A percentile compares a stretch with the other conserved stretches of the same genome.
These are phyloP conservation scores for Scaptodrosophila latifasciaeformis DNA, from an alignment of 2,888 invertebrate species.

Conservation along the genomic window DNA sequence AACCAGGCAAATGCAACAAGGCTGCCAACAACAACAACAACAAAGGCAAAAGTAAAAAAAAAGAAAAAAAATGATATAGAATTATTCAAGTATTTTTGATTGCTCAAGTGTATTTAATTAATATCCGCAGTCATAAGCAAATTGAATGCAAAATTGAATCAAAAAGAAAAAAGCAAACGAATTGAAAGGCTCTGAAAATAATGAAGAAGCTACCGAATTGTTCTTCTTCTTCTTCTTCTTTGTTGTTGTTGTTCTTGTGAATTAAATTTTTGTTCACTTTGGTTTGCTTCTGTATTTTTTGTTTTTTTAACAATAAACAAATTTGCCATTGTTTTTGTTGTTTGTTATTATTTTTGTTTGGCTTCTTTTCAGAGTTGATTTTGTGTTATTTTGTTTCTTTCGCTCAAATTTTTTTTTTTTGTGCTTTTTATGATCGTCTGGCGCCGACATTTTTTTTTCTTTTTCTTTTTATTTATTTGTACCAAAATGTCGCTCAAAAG, in stretches of 20 bases:
- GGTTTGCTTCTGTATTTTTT: no score
- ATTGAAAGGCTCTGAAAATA: not conserved
- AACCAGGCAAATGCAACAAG: no score
- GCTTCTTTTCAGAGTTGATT: no score
- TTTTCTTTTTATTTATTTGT: constrained; percentile 1
- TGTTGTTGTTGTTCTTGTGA: no score
- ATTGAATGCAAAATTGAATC: not conserved
- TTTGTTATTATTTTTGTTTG: constrained; percentile 17
- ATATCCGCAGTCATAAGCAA: constrained; percentile 1
- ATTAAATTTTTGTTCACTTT: no score
- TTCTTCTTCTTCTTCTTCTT: no score
- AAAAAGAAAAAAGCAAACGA: not conserved
- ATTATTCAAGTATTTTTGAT: no score
- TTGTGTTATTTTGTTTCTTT: no score
- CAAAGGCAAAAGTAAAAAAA: not conserved
- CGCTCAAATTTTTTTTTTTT: constrained; percentile 11
- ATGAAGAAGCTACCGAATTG: not conserved
- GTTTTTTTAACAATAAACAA: constrained; percentile 8
- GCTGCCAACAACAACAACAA: not conserved
- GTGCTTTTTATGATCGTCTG: constrained; percentile 53
- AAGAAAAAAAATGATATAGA: not conserved
- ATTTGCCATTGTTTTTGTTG: constrained; percentile 8
- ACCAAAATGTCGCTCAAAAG: constrained; percentile 56
- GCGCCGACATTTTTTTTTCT: constrained; percentile 39
- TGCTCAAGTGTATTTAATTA: no score